Evolutionary conservation across 1,140 invertebrate species (phyloP).

Genomic region (Hypothenemus hampei): DNA sequence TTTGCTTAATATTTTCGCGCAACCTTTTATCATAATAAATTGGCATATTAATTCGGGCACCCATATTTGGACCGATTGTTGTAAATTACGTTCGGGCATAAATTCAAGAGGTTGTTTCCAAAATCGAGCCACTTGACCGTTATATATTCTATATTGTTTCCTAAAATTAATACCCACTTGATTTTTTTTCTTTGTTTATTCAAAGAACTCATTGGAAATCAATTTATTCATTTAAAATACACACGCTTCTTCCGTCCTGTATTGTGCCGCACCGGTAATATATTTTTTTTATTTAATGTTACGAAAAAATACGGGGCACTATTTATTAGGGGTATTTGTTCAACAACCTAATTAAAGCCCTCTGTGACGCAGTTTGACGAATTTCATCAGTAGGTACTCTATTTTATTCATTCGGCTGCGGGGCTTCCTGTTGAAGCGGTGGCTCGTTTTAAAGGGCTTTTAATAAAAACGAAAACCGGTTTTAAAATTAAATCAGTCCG

Average conservation of each 20-base stretch:
- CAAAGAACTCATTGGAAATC: not conserved
- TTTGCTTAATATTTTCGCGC: constrained; percentile 25
- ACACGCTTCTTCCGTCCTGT: too few species aligned
- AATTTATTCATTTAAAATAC: not conserved
- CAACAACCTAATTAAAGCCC: not conserved
- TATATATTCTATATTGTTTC: constrained; percentile 11
- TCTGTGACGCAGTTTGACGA: not conserved
- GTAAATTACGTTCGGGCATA: constrained; percentile 24
- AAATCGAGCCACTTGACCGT: constrained; percentile 4
- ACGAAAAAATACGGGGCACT: not conserved
- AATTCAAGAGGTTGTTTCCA: constrained; percentile 20
- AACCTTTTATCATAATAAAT: constrained; percentile 28
- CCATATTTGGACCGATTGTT: constrained; percentile 23
- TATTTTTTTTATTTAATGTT: not conserved
- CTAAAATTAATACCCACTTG: constrained; percentile 5
- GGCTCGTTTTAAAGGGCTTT: not conserved
- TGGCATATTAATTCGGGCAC: constrained; percentile 23
- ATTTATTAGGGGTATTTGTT: not conserved
- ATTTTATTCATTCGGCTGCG: not conserved
- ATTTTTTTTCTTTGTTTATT: constrained; percentile 7
- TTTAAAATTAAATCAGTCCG: constrained; percentile 8
- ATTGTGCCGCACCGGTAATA: too few species aligned
- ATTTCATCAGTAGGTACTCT: not conserved
- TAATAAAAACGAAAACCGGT: constrained; percentile 1
- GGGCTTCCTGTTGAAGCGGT: not conserved